phyloP scores from a whole-genome alignment of 2,888 invertebrate genomes.

The Andrena bicolor region DNA sequence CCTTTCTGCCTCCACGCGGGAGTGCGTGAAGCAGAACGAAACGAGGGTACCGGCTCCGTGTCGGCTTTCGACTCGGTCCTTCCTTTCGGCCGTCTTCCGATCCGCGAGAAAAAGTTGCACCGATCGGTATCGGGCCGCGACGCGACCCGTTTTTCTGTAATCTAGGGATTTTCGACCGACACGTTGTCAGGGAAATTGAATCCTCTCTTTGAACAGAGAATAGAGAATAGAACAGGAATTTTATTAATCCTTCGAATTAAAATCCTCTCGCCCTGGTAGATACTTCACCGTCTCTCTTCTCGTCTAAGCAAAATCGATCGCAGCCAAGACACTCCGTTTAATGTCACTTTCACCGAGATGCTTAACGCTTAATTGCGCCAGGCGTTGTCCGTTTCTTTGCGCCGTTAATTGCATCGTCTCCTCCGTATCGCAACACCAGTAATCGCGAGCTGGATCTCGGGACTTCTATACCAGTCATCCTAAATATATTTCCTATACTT shows the following conservation, averaged over 20 bases:
- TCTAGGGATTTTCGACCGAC: background rate
- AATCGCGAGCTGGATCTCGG: background rate
- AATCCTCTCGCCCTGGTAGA: constrained; percentile 13
- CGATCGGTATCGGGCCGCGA: constrained; percentile 29
- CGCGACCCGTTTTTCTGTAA: background rate
- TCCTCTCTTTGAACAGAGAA: background rate
- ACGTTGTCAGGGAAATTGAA: background rate
- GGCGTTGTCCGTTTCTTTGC: constrained; percentile 2
- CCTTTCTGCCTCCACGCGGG: constrained; percentile 63
- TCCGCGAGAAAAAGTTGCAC: constrained; percentile 28
- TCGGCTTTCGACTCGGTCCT: constrained; percentile 54
- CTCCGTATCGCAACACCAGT: too few species aligned
- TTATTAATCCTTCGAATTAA: constrained; percentile 34
- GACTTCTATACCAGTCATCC: background rate
- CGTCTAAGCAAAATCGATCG: background rate
- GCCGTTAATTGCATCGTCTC: constrained; percentile 25
- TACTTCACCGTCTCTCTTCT: constrained; percentile 4
- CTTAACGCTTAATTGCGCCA: constrained; percentile 39
- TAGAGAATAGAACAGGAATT: background rate
- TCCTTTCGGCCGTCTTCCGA: constrained; percentile 31
- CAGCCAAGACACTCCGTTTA: constrained; percentile 16
- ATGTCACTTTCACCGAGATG: constrained; percentile 50
- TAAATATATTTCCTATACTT: background rate
- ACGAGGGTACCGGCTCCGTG: constrained; percentile 54
- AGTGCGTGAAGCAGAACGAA: constrained; percentile 75